Evolutionary conservation across 1,140 invertebrate genomes (phyloP).

Genomic region (Melitaea cinxia): DNA sequence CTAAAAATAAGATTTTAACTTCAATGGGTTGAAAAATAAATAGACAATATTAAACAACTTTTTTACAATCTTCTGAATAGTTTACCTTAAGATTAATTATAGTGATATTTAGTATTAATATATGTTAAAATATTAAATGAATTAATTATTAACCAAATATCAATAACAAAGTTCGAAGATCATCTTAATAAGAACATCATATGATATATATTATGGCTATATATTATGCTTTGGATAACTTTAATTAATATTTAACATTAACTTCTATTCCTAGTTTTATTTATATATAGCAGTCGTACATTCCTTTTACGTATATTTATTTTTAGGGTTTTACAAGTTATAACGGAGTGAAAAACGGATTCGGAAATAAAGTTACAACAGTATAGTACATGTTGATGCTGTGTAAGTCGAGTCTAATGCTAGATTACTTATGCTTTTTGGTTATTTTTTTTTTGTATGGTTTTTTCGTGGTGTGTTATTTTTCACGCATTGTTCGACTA

Average conservation of each 20-base stretch:
- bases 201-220: too few species aligned
- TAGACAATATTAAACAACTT: too few species aligned
- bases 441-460: slow-evolving; percentile 41
- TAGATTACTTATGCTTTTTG: slow-evolving; percentile 50
- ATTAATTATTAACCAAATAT: too few species aligned
- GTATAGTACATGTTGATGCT: slow-evolving; percentile 69
- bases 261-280: not conserved
- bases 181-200: too few species aligned
- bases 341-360: slow-evolving; percentile 78
- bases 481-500: not conserved
- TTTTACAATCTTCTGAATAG: too few species aligned
- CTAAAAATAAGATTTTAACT: too few species aligned
- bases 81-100: too few species aligned
- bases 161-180: too few species aligned
- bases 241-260: not conserved
- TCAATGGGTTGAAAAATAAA: too few species aligned
- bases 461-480: slow-evolving; percentile 9
- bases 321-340: slow-evolving; percentile 81
- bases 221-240: not conserved
- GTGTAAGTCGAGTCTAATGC: slow-evolving; percentile 60
- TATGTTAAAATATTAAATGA: too few species aligned
- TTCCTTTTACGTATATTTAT: slow-evolving; percentile 45
- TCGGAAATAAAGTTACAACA: slow-evolving; percentile 73
- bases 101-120: too few species aligned
- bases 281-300: not conserved